Evolutionary conservation across 1,140 invertebrate genomes (phyloP), one percentile per base, ranked within the genome.

Genomic region (Saccostrea glomerata): DNA sequence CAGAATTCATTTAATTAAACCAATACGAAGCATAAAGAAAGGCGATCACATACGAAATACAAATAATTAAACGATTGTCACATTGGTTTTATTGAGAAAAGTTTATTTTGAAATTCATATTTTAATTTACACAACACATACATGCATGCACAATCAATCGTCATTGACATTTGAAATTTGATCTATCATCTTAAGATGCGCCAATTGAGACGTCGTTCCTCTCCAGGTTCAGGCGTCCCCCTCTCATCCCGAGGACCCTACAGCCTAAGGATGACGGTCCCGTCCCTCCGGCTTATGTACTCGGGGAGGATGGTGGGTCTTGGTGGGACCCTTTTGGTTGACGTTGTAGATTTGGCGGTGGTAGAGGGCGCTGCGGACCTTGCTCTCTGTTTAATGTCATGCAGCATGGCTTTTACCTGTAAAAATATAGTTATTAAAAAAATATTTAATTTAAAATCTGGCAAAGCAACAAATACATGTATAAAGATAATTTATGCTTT

Each of bases 331-430:
- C 70, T 82, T 25, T 63, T 84, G 23, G 23, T 30, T 12, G 87
- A 84, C 0, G 36, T 7, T 12, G 60, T 60, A 9, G 86, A 87
- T 70, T 84, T 87, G 7, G 55, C 87, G 1, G 87, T 63, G 11
- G 40, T 66, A 36, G 30, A 25, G 1, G 55, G 55, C 56, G 55
- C 60, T 1, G 56, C 4, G 12, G 84, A 56, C 11, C 87, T 25
- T 55, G 66, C 56, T 55, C 56, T 82, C 3, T 87, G 54, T 47
- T 87, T 56, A 7, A 84, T 84, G n/a, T 84, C 82, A 11, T 70
- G 82, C 1, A 87, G 40, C 25, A 87, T 84, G 5, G 82, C 87
- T 73, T 84, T 84, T 15, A 87, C 87, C 87, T 87, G 17, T n/a
- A 84, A 54, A 23, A 2, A 54, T 55, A 12, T 6, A 84, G 20